Evolutionary conservation across 2,888 invertebrate genomes (phyloP).

Genomic region (Palloptera scutellata): DNA sequence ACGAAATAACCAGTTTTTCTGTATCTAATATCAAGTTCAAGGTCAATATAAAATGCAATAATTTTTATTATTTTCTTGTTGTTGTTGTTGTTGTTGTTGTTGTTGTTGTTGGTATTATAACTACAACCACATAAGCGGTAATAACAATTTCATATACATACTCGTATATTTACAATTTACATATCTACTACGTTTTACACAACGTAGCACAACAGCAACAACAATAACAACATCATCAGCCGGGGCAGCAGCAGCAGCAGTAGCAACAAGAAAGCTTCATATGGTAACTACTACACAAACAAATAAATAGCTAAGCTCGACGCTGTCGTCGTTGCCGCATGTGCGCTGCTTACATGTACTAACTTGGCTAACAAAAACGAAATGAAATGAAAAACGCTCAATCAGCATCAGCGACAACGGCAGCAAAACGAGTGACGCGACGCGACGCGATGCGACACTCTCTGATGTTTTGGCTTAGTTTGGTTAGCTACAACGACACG

Average conservation of each 20-base stretch:
- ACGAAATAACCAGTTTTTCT: constrained; percentile 35
- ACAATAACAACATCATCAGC: constrained; percentile 17
- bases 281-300: too few relatives aligned
- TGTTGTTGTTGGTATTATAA: neutral
- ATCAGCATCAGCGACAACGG: neutral
- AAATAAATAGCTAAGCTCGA: too few relatives aligned
- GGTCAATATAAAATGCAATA: constrained; percentile 44
- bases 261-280: neutral
- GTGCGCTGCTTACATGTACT: neutral
- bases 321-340: too few relatives aligned
- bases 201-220: constrained; percentile 22
- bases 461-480: neutral
- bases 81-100: too few relatives aligned
- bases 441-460: neutral
- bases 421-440: neutral
- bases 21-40: constrained; percentile 49
- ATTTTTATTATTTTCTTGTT: too few relatives aligned
- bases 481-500: neutral
- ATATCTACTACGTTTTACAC: too few relatives aligned
- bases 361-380: neutral
- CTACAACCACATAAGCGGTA: neutral
- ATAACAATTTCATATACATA: too few relatives aligned
- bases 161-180: too few relatives aligned
- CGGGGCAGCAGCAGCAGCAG: neutral
- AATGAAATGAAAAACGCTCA: neutral